phyloP scores from a whole-genome alignment of 2,113 vertebrate species.

The Ophiodon elongatus region DNA sequence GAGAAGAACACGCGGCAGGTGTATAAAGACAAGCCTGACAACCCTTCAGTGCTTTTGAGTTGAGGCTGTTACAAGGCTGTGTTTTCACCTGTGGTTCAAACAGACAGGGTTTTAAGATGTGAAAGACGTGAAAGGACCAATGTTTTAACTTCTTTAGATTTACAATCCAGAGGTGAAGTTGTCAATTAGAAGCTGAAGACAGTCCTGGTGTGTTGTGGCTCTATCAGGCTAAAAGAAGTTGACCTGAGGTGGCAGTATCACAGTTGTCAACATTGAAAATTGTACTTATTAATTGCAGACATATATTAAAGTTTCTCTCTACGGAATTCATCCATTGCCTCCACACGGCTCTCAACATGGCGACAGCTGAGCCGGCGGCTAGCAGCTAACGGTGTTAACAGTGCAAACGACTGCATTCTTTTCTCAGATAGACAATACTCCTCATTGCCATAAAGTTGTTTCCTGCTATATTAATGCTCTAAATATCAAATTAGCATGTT shows the following conservation, averaged over 20 bases:
- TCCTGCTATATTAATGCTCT: too few species aligned
- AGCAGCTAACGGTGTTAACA: too few species aligned
- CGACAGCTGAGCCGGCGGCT: too few species aligned
- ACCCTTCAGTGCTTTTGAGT: background rate
- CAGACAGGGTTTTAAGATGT: background rate
- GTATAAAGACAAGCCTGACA: background rate
- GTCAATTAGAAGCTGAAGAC: too few species aligned
- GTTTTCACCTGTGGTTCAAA: background rate
- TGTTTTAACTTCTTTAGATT: background rate
- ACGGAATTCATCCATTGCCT: background rate
- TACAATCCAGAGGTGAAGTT: background rate
- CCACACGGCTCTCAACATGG: background rate
- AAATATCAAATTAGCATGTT: too few species aligned
- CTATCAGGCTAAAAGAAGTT: background rate
- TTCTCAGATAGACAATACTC: too few species aligned
- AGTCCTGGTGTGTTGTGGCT: background rate
- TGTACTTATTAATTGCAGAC: background rate
- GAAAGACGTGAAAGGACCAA: background rate
- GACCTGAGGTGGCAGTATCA: background rate
- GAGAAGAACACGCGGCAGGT: background rate
- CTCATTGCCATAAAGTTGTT: too few species aligned
- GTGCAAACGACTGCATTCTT: too few species aligned
- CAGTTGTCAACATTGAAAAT: background rate
- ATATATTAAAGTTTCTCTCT: background rate
- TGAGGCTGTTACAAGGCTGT: background rate